Evolutionary conservation across 1,140 invertebrate species (phyloP).

Genomic region (Antheraea pernyi): DNA sequence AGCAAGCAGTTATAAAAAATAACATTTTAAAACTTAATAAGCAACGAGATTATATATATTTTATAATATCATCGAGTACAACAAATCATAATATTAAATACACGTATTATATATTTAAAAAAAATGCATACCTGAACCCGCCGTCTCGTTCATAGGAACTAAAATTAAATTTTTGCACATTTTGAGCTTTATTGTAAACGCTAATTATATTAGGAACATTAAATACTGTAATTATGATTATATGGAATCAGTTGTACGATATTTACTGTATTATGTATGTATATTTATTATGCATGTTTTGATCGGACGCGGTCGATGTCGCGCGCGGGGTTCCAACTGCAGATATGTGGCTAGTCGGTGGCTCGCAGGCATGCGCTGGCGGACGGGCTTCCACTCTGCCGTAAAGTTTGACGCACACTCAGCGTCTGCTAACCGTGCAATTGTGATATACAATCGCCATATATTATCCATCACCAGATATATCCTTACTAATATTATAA

Average conservation of each 20-base stretch:
- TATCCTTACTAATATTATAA: too few relatives aligned
- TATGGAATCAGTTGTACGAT: not conserved
- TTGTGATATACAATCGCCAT: not conserved
- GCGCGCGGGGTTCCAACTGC: conserved; percentile 25
- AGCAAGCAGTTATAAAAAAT: too few relatives aligned
- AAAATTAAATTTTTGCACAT: conserved; percentile 58
- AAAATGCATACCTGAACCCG: conserved; percentile 35
- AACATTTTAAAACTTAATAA: too few relatives aligned
- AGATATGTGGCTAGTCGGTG: conserved; percentile 9
- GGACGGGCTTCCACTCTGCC: conserved; percentile 4
- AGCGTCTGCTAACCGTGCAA: not conserved
- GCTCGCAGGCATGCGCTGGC: conserved; percentile 15
- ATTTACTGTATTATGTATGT: conserved; percentile 1
- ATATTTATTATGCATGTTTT: conserved; percentile 15
- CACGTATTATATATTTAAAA: too few relatives aligned
- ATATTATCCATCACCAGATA: too few relatives aligned
- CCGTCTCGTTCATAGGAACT: conserved; percentile 40
- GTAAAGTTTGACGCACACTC: conserved; percentile 2
- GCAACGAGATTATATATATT: too few relatives aligned
- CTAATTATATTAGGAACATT: conserved; percentile 4
- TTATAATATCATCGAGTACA: too few relatives aligned
- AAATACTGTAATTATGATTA: not conserved
- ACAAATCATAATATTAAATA: too few relatives aligned
- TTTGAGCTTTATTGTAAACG: conserved; percentile 22
- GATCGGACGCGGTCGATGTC: conserved; percentile 8